A percentile compares a stretch with the other conserved stretches of the same genome.
Evolutionary conservation across 2,113 vertebrate species (phyloP).

Genomic region (Hucho hucho): DNA sequence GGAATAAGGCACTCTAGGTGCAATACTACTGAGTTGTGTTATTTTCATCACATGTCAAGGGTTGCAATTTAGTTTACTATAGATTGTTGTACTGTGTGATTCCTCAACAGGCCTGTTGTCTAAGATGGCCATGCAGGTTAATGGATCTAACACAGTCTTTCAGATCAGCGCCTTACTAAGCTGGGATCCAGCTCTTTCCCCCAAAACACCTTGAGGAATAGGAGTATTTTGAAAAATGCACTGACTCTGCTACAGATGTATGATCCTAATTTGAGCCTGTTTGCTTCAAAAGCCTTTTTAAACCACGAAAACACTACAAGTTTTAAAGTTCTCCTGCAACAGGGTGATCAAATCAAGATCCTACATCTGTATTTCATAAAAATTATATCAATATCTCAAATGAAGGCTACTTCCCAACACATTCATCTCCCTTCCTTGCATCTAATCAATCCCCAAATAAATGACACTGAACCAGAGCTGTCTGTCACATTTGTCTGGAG

Average conservation of each 20-base stretch:
- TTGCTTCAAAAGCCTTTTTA: too few relatives aligned
- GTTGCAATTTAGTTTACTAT: neutral
- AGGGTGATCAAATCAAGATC: too few relatives aligned
- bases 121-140: neutral
- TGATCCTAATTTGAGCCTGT: slow-evolving; percentile 16
- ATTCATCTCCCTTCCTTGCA: slow-evolving; percentile 63
- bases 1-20: neutral
- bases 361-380: slow-evolving; percentile 52
- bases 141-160: neutral
- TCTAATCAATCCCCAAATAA: slow-evolving; percentile 74
- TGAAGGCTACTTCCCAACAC: slow-evolving; percentile 60
- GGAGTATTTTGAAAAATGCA: slow-evolving; percentile 60
- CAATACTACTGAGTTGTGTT: slow-evolving; percentile 5
- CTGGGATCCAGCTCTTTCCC: slow-evolving; percentile 22
- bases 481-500: slow-evolving; percentile 67
- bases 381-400: slow-evolving; percentile 67
- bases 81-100: too few relatives aligned
- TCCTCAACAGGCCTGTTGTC: neutral
- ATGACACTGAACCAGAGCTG: slow-evolving; percentile 60
- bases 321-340: too few relatives aligned
- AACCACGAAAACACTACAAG: too few relatives aligned
- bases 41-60: neutral
- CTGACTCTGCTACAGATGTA: slow-evolving; percentile 46
- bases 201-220: slow-evolving; percentile 51
- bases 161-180: slow-evolving; percentile 21